phyloP scores from a whole-genome alignment of 2,888 invertebrate genomes.

The Nasonia oneida region DNA sequence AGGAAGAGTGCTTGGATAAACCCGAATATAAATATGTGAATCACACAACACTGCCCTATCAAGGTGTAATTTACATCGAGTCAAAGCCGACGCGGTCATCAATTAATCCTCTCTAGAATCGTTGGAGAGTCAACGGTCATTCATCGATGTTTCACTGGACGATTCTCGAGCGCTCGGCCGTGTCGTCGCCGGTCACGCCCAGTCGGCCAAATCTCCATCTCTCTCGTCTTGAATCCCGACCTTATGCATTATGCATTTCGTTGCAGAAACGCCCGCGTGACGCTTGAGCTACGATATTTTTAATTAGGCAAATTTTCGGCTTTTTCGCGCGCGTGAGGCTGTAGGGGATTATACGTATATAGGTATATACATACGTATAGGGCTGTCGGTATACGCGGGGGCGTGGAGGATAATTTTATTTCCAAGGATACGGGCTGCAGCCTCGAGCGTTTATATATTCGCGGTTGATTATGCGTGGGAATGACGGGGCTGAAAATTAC shows the following conservation, averaged over 20 bases:
- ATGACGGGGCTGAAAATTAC: background rate
- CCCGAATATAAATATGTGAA: too few species aligned
- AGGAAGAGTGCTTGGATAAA: too few species aligned
- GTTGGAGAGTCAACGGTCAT: background rate
- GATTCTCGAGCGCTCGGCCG: background rate
- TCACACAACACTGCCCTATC: too few species aligned
- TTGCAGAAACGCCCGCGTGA: slow-evolving; percentile 49
- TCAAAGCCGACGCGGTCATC: background rate
- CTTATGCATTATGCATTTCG: slow-evolving; percentile 66
- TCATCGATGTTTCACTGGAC: background rate
- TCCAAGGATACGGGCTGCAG: background rate
- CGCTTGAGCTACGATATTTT: slow-evolving; percentile 40
- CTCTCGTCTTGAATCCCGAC: slow-evolving; percentile 40
- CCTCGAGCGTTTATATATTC: background rate
- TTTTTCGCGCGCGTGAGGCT: background rate
- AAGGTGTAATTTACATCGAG: background rate
- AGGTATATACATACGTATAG: background rate
- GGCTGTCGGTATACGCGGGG: background rate
- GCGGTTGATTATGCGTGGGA: background rate
- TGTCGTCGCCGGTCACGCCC: slow-evolving; percentile 23
- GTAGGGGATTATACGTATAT: background rate
- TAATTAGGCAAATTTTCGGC: slow-evolving; percentile 52
- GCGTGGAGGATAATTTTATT: background rate
- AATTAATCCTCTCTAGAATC: slow-evolving; percentile 12
- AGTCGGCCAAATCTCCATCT: slow-evolving; percentile 47